These are phyloP conservation scores for Agonum fuliginosum DNA, from an alignment of 2,888 invertebrate genomes.

Conservation along the genomic window DNA sequence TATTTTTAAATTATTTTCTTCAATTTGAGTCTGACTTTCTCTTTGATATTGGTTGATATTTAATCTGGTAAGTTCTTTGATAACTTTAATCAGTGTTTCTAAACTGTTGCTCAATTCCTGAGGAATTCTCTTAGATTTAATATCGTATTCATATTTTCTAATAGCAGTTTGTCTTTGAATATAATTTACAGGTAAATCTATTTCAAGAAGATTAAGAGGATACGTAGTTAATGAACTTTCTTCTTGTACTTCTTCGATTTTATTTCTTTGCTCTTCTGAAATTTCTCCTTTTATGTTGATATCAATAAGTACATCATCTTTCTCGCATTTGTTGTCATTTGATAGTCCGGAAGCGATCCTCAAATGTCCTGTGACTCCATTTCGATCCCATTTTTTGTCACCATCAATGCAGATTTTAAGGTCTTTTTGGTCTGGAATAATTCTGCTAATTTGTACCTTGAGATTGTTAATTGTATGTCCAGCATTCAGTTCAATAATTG, in stretches of 20 bases:
- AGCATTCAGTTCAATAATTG: slow-evolving; percentile 66
- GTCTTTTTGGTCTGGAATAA: slow-evolving; percentile 68
- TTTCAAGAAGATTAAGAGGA: slow-evolving; percentile 61
- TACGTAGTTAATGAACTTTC: slow-evolving; percentile 64
- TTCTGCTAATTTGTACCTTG: slow-evolving; percentile 67
- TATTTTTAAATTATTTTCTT: slow-evolving; percentile 65
- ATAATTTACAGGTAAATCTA: slow-evolving; percentile 62
- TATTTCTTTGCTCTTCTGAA: slow-evolving; percentile 68
- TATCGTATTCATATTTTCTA: slow-evolving; percentile 68
- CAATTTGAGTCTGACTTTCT: slow-evolving; percentile 62
- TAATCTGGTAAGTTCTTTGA: not conserved
- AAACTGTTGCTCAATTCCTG: not conserved
- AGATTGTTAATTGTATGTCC: slow-evolving; percentile 67
- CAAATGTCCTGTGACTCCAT: slow-evolving; percentile 67
- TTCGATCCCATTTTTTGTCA: slow-evolving; percentile 66
- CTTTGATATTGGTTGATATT: slow-evolving; percentile 60
- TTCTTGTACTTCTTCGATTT: slow-evolving; percentile 62
- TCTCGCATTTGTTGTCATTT: slow-evolving; percentile 67
- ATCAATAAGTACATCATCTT: slow-evolving; percentile 67
- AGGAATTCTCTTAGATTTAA: slow-evolving; percentile 66
- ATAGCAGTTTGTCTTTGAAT: slow-evolving; percentile 67
- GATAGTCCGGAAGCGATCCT: slow-evolving; percentile 67
- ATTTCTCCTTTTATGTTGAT: slow-evolving; percentile 68
- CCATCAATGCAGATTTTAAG: slow-evolving; percentile 70
- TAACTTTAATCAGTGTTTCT: not conserved